A percentile compares a stretch with the other conserved stretches of the same genome.
phyloP scores from a whole-genome alignment of 2,888 invertebrate genomes.

The Crocallis elinguaria region DNA sequence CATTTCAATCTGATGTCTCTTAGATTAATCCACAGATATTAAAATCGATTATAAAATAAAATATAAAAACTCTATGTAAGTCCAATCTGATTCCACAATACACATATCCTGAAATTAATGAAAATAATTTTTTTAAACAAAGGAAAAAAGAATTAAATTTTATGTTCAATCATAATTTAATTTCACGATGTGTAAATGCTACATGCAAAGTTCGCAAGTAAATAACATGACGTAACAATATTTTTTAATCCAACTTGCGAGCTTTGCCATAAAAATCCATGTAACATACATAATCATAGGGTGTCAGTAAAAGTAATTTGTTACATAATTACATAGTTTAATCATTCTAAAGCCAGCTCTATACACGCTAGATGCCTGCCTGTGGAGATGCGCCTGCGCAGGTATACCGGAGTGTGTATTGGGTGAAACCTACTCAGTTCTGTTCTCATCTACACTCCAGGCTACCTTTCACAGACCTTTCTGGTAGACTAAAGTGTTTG shows the following conservation, averaged over 20 bases:
- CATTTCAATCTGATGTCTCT: too few relatives aligned
- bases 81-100: slow-evolving; percentile 17
- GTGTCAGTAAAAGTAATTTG: not conserved
- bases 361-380: too few relatives aligned
- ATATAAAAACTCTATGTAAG: not conserved
- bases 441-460: too few relatives aligned
- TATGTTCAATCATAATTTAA: not conserved
- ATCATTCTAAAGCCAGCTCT: too few relatives aligned
- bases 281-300: slow-evolving; percentile 1
- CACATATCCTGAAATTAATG: slow-evolving; percentile 13
- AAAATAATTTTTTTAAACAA: not conserved
- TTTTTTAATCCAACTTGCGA: slow-evolving; percentile 5
- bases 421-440: too few relatives aligned
- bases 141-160: not conserved
- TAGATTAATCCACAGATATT: not conserved
- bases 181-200: slow-evolving; percentile 23
- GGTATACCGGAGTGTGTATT: too few relatives aligned
- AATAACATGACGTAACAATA: slow-evolving; percentile 1
- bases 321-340: not conserved
- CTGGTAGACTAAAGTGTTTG: too few relatives aligned
- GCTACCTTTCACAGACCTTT: too few relatives aligned
- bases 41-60: not conserved
- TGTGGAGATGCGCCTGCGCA: too few relatives aligned
- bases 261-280: slow-evolving; percentile 9
- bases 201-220: slow-evolving; percentile 17